Evolutionary conservation across 2,113 vertebrate genomes (phyloP).

Genomic region (Corydoras maculifer): DNA sequence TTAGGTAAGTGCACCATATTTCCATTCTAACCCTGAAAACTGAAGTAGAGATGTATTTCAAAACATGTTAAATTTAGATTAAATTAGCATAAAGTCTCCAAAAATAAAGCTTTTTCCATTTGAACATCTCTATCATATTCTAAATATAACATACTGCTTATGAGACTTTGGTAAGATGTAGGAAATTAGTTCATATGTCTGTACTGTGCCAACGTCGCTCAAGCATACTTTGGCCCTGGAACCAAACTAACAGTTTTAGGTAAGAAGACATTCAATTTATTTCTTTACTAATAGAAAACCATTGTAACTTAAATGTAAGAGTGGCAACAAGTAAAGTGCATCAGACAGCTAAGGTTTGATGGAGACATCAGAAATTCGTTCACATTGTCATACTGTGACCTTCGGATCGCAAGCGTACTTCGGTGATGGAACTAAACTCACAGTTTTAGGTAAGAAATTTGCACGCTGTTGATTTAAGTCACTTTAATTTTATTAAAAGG

Average conservation of each 20-base stretch:
- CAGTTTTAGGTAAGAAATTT: conserved; percentile 40
- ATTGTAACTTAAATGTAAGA: no score
- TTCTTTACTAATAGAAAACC: no score
- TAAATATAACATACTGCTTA: neutral
- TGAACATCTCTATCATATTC: no score
- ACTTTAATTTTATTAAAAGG: no score
- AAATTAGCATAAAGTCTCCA: no score
- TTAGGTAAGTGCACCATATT: conserved; percentile 43
- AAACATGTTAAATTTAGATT: no score
- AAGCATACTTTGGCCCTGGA: conserved; percentile 40
- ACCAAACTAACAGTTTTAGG: conserved; percentile 47
- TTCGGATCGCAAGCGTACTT: conserved; percentile 33
- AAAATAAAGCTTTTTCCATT: no score
- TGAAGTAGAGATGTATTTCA: no score
- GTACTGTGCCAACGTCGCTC: conserved; percentile 40
- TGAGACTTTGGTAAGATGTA: neutral
- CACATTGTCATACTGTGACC: conserved; percentile 32
- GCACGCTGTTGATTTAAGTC: no score
- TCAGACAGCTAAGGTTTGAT: neutral
- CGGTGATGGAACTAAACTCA: conserved; percentile 43
- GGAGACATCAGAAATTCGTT: neutral
- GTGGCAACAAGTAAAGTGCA: no score
- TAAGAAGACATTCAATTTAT: conserved; percentile 16
- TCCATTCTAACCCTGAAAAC: neutral
- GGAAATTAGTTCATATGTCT: conserved; percentile 6